phyloP scores from a whole-genome alignment of 2,113 vertebrate species.

The Aviceda subcristata region DNA sequence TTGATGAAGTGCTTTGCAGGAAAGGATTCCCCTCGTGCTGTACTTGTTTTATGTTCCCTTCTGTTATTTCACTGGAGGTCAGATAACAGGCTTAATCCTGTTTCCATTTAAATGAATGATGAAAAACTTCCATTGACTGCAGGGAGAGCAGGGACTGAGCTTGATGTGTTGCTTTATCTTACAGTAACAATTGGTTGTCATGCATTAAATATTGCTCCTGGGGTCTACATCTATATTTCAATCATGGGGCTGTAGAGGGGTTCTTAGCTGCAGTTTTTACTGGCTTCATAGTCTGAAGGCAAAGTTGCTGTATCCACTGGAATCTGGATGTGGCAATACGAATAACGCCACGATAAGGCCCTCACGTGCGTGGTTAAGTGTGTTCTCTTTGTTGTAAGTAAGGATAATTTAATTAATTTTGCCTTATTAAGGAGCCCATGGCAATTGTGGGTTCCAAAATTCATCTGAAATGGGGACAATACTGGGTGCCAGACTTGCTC shows the following conservation, averaged over 20 bases:
- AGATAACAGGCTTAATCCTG: slow-evolving; percentile 32
- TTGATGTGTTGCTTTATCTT: neutral
- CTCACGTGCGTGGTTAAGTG: neutral
- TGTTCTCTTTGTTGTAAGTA: neutral
- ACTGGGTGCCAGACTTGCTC: neutral
- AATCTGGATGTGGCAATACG: neutral
- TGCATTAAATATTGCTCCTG: neutral
- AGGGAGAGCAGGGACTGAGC: neutral
- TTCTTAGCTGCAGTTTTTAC: neutral
- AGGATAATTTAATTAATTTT: neutral
- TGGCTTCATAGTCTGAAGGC: neutral
- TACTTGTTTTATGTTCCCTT: slow-evolving; percentile 20
- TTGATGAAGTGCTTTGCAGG: slow-evolving; percentile 29
- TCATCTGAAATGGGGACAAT: neutral
- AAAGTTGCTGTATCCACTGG: neutral
- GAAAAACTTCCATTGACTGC: slow-evolving; percentile 20
- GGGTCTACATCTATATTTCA: neutral
- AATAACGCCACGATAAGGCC: neutral
- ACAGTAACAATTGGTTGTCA: neutral
- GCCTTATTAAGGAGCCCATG: neutral
- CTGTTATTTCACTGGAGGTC: slow-evolving; percentile 38
- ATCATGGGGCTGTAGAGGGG: neutral
- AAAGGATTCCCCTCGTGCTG: neutral
- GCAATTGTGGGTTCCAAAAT: neutral
- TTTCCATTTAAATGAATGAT: slow-evolving; percentile 23